phyloP scores from a whole-genome alignment of 1,140 invertebrate genomes.

The Subanguina moxae region DNA sequence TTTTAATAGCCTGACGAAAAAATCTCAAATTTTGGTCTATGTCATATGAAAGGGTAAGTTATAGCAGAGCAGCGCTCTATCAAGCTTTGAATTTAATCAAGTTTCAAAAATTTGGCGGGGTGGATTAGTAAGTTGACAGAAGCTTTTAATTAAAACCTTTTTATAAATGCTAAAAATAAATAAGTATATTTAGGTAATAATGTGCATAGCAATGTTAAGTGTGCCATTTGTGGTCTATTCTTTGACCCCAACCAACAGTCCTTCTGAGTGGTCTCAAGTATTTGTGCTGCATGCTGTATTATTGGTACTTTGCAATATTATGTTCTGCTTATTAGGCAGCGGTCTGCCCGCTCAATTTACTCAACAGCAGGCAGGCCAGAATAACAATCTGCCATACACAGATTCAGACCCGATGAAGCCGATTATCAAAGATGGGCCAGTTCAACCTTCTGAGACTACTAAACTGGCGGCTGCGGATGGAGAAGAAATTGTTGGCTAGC shows the following conservation, averaged over 20 bases:
- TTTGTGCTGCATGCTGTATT: constrained; percentile 25
- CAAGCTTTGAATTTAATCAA: not conserved
- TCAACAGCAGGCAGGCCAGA: not conserved
- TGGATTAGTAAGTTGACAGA: too few relatives aligned
- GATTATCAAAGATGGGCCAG: not conserved
- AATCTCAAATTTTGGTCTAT: too few relatives aligned
- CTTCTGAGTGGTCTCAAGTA: constrained; percentile 19
- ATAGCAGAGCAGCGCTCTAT: not conserved
- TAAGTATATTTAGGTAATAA: constrained; percentile 20
- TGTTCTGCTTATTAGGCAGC: constrained; percentile 15
- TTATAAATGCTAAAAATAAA: too few relatives aligned
- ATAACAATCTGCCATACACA: not conserved
- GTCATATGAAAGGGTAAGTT: too few relatives aligned
- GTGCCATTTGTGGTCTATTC: constrained; percentile 27
- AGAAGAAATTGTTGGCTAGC: not conserved
- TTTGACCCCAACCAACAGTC: constrained; percentile 14
- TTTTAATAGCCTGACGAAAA: too few relatives aligned
- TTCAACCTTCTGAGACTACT: not conserved
- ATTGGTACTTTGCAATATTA: constrained; percentile 13
- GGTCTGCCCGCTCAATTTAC: constrained; percentile 24
- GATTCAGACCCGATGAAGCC: not conserved
- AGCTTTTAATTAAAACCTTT: too few relatives aligned
- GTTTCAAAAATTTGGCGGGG: too few relatives aligned
- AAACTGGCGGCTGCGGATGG: not conserved
- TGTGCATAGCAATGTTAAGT: constrained; percentile 26